Percentiles rank a stretch among this genome's conserved stretches.
Evolutionary conservation across 2,888 invertebrate species (phyloP).

Genomic region (Xylocampa areola): DNA sequence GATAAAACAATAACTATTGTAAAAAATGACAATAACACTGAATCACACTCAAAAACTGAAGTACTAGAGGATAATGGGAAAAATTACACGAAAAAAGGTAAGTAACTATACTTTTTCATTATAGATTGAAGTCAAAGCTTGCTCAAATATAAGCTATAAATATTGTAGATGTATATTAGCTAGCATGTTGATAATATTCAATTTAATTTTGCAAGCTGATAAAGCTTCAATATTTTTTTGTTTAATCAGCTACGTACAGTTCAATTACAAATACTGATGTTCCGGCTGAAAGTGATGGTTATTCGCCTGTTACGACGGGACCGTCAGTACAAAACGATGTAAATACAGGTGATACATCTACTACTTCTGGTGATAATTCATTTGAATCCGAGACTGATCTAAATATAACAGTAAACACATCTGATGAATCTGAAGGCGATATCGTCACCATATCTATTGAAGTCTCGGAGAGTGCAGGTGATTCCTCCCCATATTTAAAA

Average conservation of each 20-base stretch:
- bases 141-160: conserved; percentile 8
- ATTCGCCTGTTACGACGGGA: conserved; percentile 16
- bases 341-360: conserved; percentile 27
- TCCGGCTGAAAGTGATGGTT: conserved; percentile 29
- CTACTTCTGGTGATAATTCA: conserved; percentile 14
- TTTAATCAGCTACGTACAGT: conserved; percentile 40
- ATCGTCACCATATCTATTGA: conserved; percentile 40
- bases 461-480: conserved; percentile 47
- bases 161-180: conserved; percentile 3
- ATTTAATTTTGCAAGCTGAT: conserved; percentile 41
- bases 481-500: conserved; percentile 36
- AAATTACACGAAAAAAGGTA: conserved; percentile 21
- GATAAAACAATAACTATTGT: background rate
- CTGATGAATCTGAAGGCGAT: conserved; percentile 37
- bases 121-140: conserved; percentile 4
- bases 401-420: conserved; percentile 32
- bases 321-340: conserved; percentile 30
- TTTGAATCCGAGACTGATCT: conserved; percentile 27
- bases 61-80: background rate
- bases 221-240: conserved; percentile 42
- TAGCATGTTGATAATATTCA: conserved; percentile 27
- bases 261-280: conserved; percentile 32
- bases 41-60: background rate
- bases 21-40: conserved; percentile 1
- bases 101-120: conserved; percentile 9